Evolutionary conservation across 1,140 invertebrate genomes (phyloP), one percentile per base, ranked within the genome.

Genomic region (Mya arenaria): DNA sequence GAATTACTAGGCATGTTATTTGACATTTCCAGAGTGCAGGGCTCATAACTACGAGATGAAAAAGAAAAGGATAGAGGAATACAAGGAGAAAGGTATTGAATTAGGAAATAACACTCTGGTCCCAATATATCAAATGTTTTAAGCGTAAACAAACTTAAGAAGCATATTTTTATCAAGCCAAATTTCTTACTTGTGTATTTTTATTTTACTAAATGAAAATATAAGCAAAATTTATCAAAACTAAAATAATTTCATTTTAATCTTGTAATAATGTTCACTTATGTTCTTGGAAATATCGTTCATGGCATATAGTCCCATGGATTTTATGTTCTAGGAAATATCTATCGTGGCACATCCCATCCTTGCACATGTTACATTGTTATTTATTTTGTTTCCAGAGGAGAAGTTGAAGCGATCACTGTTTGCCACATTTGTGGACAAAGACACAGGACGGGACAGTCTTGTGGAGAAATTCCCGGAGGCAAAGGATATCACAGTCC

Each of bases 341-440:
- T 48, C 13, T n/a, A 48, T 48, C 13, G n/a, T 15, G 13, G 13
- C 44, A 48, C 13, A 48, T n/a, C 44, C n/a, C n/a, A 15, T 48
- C n/a, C 13, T 15, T 48, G 44, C 13, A n/a, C 44, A 48, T 15
- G 44, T 13, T 15, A 48, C 13, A 48, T 48, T 15, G 13, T 13
- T n/a, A n/a, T n/a, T n/a, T n/a, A n/a, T n/a, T n/a, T n/a, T n/a
- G n/a, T 19, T 74, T 74, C 6, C 30, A 75, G 75, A 32, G 17
- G 75, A 78, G 28, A 56, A 56, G 44, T 17, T 55, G 25, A 78
- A 56, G 34, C 8, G 63, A 4, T 65, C 62, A 41, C 8, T 78
- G 34, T 78, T 37, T 78, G 75, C 75, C 15, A 78, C 75, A 3
- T 78, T 36, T 23, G 75, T 78, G 15, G 75, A 78, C 34, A 78